A percentile compares a stretch with the other conserved stretches of the same genome.
Evolutionary conservation across 2,888 invertebrate species (phyloP).

Genomic region (Latheticus oryzae): DNA sequence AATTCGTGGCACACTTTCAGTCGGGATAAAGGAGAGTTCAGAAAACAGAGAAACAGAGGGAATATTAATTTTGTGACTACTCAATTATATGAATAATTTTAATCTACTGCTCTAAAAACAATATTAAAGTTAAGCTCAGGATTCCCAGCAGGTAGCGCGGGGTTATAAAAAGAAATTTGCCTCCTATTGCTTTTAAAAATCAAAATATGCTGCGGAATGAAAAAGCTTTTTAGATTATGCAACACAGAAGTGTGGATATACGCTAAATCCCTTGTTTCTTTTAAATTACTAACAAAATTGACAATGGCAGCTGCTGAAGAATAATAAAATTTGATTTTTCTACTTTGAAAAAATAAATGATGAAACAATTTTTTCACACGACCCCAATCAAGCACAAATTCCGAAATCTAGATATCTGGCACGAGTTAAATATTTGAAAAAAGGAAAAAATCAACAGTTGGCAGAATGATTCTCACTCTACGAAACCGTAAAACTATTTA

Average conservation of each 20-base stretch:
- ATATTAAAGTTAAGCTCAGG: too few species aligned
- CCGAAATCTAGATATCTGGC: slow-evolving; percentile 44
- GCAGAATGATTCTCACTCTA: slow-evolving; percentile 39
- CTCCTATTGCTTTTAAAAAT: too few species aligned
- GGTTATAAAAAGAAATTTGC: too few species aligned
- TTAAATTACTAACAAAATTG: too few species aligned
- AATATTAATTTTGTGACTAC: too few species aligned
- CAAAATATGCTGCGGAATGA: too few species aligned
- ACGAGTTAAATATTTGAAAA: slow-evolving; percentile 37
- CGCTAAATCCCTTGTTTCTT: too few species aligned
- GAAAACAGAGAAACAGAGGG: slow-evolving; percentile 12
- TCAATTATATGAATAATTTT: too few species aligned
- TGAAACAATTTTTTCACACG: slow-evolving; percentile 49
- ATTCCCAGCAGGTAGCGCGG: too few species aligned
- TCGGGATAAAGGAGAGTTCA: slow-evolving; percentile 32
- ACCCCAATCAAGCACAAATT: slow-evolving; percentile 46
- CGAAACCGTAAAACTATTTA: slow-evolving; percentile 50
- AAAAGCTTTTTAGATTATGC: too few species aligned
- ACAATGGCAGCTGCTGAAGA: slow-evolving; percentile 19
- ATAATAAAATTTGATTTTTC: slow-evolving; percentile 17
- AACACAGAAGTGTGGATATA: too few species aligned
- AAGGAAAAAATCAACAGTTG: slow-evolving; percentile 42
- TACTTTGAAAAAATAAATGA: slow-evolving; percentile 25
- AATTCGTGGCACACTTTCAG: slow-evolving; percentile 45
- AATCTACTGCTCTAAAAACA: too few species aligned